Evolutionary conservation across 2,888 invertebrate species (phyloP), one percentile per base, ranked within the genome.

Genomic region (Ashinkailepas kermadecensis): DNA sequence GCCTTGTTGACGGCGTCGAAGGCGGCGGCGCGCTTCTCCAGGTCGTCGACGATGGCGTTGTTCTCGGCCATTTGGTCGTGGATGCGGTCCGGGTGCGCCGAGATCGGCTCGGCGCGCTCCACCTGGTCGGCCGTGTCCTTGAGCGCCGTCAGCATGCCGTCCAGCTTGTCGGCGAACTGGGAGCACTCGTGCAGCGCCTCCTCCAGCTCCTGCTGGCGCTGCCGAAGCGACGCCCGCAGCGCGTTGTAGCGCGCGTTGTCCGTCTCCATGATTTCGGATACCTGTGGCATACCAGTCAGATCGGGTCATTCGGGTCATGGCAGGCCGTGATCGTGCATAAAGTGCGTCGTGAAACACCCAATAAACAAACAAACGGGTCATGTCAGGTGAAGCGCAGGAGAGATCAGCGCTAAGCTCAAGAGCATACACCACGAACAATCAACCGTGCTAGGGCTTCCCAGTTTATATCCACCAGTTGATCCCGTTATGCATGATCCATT

Each of bases 61-160:
- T 98, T 99, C 86, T 99, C 99, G 82, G 95, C 95, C 86, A 99
- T 95, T 89, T 99, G 98, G 86, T 97, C 97, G 84, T 94, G 92
- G 86, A 99, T 93, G 88, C 96, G 95, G 81, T 96, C 95, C 25
- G 98, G 97, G 87, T 98, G 95, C 0, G 98, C 98, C 10, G 98
- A 97, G 3, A 99, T 92, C 0, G 98, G 96, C 86, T 98, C 98
- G 58, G 95, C 93, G 85, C 94, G 93, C 83, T 94, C 92, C 2
- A 90, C 87, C 83, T 87, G 86, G 80, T 87, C 88, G 18, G 86
- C 86, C 13, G 87, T 86, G 83, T 85, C 86, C 79, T 93, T 91
- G 84, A 99, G 88, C 0, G 97, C 97, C 21, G 97, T 93, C 80
- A 99, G 88, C 95, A 99, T 96, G 81, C 97, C 97, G 87, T 99